These are phyloP conservation scores for Eubasilissa splendida DNA, from an alignment of 2,888 invertebrate species.

Conservation along the genomic window DNA sequence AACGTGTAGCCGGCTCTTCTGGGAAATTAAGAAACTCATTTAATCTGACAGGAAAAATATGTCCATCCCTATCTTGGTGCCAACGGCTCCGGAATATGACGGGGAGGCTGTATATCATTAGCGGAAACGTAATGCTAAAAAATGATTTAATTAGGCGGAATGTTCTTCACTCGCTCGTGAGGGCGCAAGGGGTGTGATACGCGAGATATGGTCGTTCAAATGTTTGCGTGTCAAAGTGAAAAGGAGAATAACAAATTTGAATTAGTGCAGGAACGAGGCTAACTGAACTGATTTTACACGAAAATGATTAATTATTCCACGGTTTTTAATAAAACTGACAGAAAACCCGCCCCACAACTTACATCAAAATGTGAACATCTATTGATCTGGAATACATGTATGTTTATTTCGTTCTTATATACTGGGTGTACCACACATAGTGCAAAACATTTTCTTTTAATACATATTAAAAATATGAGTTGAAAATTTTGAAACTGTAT, in stretches of 20 bases:
- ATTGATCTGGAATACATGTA: too few relatives aligned
- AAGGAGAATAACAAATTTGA: not conserved
- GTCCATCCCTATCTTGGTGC: conserved; percentile 55
- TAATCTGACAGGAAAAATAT: conserved; percentile 58
- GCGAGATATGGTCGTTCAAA: not conserved
- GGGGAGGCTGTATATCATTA: conserved; percentile 49
- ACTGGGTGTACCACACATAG: too few relatives aligned
- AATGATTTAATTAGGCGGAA: conserved; percentile 48
- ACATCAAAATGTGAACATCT: too few relatives aligned
- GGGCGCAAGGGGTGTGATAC: not conserved
- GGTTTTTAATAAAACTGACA: too few relatives aligned
- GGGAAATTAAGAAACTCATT: conserved; percentile 59
- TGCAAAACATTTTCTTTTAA: too few relatives aligned
- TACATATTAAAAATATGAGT: too few relatives aligned
- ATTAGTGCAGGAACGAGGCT: too few relatives aligned
- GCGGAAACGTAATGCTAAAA: conserved; percentile 52
- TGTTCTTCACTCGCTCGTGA: conserved; percentile 6
- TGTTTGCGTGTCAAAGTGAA: not conserved
- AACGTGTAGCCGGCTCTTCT: conserved; percentile 50
- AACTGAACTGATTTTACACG: too few relatives aligned
- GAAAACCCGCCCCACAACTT: too few relatives aligned
- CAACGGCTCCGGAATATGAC: conserved; percentile 31
- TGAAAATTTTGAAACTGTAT: too few relatives aligned
- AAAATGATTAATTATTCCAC: too few relatives aligned
- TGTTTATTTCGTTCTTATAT: too few relatives aligned